Conservation (phyloP, 2,888 invertebrate genomes). For the Agrilus biguttatus region DNA sequence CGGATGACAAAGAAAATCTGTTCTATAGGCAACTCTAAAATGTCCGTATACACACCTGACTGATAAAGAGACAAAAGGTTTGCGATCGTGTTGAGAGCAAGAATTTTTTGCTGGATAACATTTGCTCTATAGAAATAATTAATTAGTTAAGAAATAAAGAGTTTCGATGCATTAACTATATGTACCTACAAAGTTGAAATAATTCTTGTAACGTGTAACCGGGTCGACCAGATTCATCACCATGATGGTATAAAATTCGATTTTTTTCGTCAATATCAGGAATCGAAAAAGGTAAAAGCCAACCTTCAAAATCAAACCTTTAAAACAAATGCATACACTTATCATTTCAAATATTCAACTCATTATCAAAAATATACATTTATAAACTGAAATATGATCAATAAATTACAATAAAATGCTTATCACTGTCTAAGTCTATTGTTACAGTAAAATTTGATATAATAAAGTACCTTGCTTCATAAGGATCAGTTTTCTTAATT, state of each 20-base stretch:
- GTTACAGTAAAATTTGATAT: background rate
- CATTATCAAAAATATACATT: too few relatives aligned
- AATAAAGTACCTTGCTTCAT: conserved; percentile 48
- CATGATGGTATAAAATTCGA: conserved; percentile 76
- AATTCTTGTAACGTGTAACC: conserved; percentile 86
- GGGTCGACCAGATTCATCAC: conserved; percentile 79
- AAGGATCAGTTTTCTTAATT: conserved; percentile 40
- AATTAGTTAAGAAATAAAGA: conserved; percentile 1
- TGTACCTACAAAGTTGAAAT: conserved; percentile 54
- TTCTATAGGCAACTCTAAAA: conserved; percentile 60
- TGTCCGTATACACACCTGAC: conserved; percentile 61
- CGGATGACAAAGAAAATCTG: conserved; percentile 68
- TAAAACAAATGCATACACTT: too few relatives aligned
- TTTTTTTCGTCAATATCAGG: conserved; percentile 42
- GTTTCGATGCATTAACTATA: background rate
- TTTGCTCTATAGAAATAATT: conserved; percentile 38
- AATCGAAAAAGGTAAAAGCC: conserved; percentile 58
- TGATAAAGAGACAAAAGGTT: conserved; percentile 60
- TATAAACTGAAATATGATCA: too few relatives aligned
- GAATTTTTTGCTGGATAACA: conserved; percentile 68
- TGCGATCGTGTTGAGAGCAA: conserved; percentile 66
- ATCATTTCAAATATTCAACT: conserved; percentile 2
- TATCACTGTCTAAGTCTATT: too few relatives aligned
- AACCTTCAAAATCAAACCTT: conserved; percentile 69
- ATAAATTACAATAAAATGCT: background rate